Base-by-base conservation (phyloP, 2,113 vertebrate genomes). In the Perca flavescens region DNA sequence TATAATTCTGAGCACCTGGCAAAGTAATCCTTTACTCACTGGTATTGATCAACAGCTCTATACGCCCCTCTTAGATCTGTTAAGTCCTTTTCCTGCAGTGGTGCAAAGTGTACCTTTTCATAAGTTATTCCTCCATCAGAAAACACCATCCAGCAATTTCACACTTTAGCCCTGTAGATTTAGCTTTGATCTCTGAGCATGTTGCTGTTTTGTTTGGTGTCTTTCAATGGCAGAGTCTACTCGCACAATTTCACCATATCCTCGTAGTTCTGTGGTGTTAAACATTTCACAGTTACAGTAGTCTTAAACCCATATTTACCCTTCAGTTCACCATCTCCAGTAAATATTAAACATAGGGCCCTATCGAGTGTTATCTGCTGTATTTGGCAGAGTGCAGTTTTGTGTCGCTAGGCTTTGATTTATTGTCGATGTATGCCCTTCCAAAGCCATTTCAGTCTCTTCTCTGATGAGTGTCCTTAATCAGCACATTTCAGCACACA, bases 341-440 rank as follows among this genome's bases (percentile, higher is more conserved):
- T 49, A 46, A 65, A 66, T 80, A 58, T 74, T 64, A 77, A 79
- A 86, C 46, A 10, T 21, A 17, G 68, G 16, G 13, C 25, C 19
- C 21, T 25, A 25, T 86, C 62, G 66, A 22, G 21, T 47, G 12
- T n/a, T 74, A 50, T 82, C 71, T 65, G 60, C 71, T 60, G 56
- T 64, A 49, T 80, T 72, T 85, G 49, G 70, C 78, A 76, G 53
- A 54, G 67, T 70, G 76, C 82, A 53, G 46, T 67, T 85, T 83
- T 60, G 46, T 74, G 47, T 82, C 54, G 9, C 14, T 34, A 40
- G 17, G 12, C 86, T 86, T 34, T 90, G 81, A 90, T 92, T 88
- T 89, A 86, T 86, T 77, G 85, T 89, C 80, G 88, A 87, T 70
- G 25, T 56, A 74, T 65, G 82, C 84, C 84, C 78, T 92, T 89